Base-by-base conservation (phyloP, 2,113 vertebrate species). In the Clarias gariepinus region DNA sequence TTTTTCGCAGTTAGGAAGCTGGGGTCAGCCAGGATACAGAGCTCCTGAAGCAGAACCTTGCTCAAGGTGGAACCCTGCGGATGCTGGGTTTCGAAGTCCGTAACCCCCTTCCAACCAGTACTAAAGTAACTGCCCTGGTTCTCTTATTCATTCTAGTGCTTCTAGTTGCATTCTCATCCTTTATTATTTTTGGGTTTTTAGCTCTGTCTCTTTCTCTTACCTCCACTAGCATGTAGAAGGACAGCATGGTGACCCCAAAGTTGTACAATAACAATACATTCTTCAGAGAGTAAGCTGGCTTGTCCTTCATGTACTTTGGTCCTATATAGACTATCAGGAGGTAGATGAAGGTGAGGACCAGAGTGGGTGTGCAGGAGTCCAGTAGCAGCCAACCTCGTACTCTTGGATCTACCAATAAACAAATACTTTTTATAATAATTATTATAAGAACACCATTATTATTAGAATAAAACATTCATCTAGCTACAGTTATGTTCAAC, bases 301-400 rank as follows among this genome's bases (percentile, higher is more conserved):
- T 95, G 89, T 95, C 91, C 91, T 92, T 96, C 96, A 97, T 97
- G 57, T 94, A 95, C 36, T 90, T 95, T 89, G 93, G 95, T 81
- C 96, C 96, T 91, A 97, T 91, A 93, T 94, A 95, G 91, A 97
- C 95, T 71, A 91, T 92, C 69, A 96, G 92, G 76, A 97, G 91
- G 89, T 97, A 97, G 0, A 91, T 78, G 78, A 94, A 87, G 57
- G 96, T 97, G 16, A 97, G 94, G 68, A 90, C 90, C 89, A 97
- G 93, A 0, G 96, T 97, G 61, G 96, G 96, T 87, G 96, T 94
- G 90, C 94, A 97, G 57, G 96, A 97, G 89, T 97, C 96, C 94
- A 97, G 86, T 93, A 97, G 91, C 83, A 96, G 90, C 96, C 96
- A 97, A 88, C 96, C 96, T 95, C 95, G 94, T 88, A 97, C 96